These are phyloP conservation scores for Drosophila mayaguana DNA, from an alignment of 2,888 invertebrate genomes.

Conservation along the genomic window DNA sequence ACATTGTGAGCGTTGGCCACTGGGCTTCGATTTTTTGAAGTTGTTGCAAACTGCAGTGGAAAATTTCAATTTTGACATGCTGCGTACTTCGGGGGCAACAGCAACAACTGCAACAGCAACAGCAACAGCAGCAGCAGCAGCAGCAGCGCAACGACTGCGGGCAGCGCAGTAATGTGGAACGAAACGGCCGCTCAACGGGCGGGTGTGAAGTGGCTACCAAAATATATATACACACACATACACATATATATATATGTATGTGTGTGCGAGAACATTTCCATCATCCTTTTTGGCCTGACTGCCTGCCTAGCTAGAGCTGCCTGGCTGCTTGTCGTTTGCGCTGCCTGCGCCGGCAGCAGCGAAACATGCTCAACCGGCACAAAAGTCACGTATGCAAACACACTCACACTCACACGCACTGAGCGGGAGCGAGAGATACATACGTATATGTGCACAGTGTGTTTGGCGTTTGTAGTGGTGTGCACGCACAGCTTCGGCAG, in stretches of 20 bases:
- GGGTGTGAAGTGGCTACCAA: constrained; percentile 58
- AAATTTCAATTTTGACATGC: constrained; percentile 76
- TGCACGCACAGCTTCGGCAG: constrained; percentile 24
- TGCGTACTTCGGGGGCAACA: constrained; percentile 62
- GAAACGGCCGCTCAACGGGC: constrained; percentile 56
- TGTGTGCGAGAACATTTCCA: constrained; percentile 60
- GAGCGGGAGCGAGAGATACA: constrained; percentile 1
- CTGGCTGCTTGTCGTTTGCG: constrained; percentile 31
- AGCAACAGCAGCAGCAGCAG: constrained; percentile 28
- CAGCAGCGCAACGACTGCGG: constrained; percentile 19
- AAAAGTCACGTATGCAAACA: constrained; percentile 75
- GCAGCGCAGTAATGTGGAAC: constrained; percentile 67
- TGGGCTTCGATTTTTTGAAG: constrained; percentile 66
- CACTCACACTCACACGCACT: constrained; percentile 28
- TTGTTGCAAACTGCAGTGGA: constrained; percentile 71
- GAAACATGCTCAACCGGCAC: constrained; percentile 71
- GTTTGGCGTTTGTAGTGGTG: neutral
- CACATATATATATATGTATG: neutral
- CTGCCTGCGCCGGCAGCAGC: constrained; percentile 47
- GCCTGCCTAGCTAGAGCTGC: constrained; percentile 4
- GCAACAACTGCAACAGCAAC: constrained; percentile 29
- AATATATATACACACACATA: neutral
- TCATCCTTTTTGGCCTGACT: constrained; percentile 59
- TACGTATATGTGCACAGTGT: constrained; percentile 1
- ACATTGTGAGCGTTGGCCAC: constrained; percentile 59